Evolutionary conservation across 2,113 vertebrate genomes (phyloP), one percentile per base, ranked within the genome.

Genomic region (Australoheros scitulus): DNA sequence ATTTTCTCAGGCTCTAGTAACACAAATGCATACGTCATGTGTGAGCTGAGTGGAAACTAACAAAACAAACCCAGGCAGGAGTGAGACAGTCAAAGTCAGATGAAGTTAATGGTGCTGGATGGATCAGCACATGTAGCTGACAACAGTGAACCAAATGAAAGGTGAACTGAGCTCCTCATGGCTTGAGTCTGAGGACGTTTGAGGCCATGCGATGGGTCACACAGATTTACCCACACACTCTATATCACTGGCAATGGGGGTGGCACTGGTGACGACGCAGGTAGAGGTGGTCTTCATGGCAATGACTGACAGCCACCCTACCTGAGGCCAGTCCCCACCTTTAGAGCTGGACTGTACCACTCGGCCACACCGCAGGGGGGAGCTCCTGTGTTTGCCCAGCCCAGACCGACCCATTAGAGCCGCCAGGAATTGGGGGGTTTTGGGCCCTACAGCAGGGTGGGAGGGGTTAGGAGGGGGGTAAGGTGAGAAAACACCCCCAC

Each of bases 241-340:
- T 32, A 79, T 65, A 87, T 78, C 89, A 89, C 81, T 86, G 86
- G 80, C 56, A 88, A 93, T 89, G 88, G 82, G 79, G 74, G 93
- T 84, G 87, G 81, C 55, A 29, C 81, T 75, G 81, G 88, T 88
- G 90, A 91, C 87, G 80, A 89, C 83, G 79, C 89, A 90, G 88
- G 93, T 92, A 91, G 76, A 89, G 89, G 92, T 93, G 92, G 93
- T 92, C 90, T 94, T 93, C 92, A 93, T 92, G 94, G 90, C 61
- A 91, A 93, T 94, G 93, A 92, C 79, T 91, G 91, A 95, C 92
- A 92, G 90, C 91, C 94, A 91, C 92, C 93, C 89, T 94, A 94
- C 94, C 94, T 95, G 93, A 94, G 91, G 89, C 91, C 93, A 94
- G 92, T 92, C 90, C 93, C 94, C 93, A 95, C 94, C 94, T 95